Percentiles rank a stretch among this genome's conserved stretches.
These are phyloP conservation scores for Limonius californicus DNA, from an alignment of 1,140 invertebrate species.

Conservation along the genomic window DNA sequence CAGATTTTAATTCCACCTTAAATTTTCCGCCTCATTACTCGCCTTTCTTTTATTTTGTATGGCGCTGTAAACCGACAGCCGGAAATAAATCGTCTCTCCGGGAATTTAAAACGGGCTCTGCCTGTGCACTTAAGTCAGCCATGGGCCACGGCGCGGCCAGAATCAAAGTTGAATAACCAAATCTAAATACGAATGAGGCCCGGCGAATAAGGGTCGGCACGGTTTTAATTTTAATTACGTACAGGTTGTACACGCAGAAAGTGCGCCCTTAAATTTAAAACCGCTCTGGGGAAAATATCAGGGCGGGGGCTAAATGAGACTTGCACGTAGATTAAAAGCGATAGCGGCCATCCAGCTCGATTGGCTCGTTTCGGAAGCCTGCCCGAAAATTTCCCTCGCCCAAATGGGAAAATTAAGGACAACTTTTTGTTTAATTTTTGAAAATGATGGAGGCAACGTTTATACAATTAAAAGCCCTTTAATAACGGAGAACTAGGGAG, in stretches of 20 bases:
- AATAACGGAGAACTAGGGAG: no score
- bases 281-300: slow-evolving; percentile 22
- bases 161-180: background rate
- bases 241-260: slow-evolving; percentile 23
- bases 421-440: background rate
- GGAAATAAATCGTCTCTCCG: no score
- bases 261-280: slow-evolving; percentile 21
- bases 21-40: no score
- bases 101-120: no score
- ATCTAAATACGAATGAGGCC: slow-evolving; percentile 2
- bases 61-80: no score
- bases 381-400: no score
- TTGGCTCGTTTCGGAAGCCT: background rate
- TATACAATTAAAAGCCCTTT: no score
- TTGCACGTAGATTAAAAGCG: slow-evolving; percentile 1
- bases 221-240: slow-evolving; percentile 26
- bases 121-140: no score
- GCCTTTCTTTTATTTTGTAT: no score
- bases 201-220: background rate
- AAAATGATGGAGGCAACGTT: no score
- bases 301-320: slow-evolving; percentile 20
- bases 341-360: background rate
- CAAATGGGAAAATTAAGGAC: no score
- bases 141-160: background rate
- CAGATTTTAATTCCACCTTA: no score